Percentiles rank a stretch among this genome's conserved stretches.
Conservation (phyloP, 2,888 invertebrate species). For the Melinopterus prodromus region DNA sequence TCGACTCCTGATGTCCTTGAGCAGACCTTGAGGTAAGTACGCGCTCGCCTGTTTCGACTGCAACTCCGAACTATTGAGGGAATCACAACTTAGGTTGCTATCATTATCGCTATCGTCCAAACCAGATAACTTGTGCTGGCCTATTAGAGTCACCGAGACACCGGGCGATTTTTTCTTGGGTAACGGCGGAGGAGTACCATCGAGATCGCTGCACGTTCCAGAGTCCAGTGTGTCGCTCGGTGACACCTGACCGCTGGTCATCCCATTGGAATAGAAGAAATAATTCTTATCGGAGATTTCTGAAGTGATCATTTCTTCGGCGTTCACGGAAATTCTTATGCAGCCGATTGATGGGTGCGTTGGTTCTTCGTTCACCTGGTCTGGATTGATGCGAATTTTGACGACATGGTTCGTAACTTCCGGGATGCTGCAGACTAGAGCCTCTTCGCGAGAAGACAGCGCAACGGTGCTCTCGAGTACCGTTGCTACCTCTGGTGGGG, state of each 20-base stretch:
- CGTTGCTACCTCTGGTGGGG: constrained; percentile 54
- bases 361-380: constrained; percentile 58
- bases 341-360: constrained; percentile 49
- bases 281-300: constrained; percentile 43
- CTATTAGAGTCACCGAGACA: constrained; percentile 67
- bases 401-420: constrained; percentile 65
- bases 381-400: constrained; percentile 74
- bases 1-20: constrained; percentile 76
- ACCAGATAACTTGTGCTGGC: constrained; percentile 64
- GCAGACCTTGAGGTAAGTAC: constrained; percentile 71
- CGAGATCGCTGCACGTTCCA: constrained; percentile 85
- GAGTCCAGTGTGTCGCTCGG: constrained; percentile 85
- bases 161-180: constrained; percentile 67
- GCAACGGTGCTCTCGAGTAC: constrained; percentile 58
- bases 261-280: constrained; percentile 69
- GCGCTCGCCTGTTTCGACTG: constrained; percentile 55
- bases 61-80: constrained; percentile 77
- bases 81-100: constrained; percentile 83
- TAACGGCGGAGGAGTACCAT: constrained; percentile 75
- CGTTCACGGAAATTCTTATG: constrained; percentile 67
- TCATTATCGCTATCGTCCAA: constrained; percentile 75
- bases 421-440: constrained; percentile 54
- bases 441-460: constrained; percentile 16
- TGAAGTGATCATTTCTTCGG: constrained; percentile 63
- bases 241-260: constrained; percentile 84